A percentile compares a stretch with the other conserved stretches of the same genome.
Conservation (phyloP, 2,888 invertebrate genomes). For the Macropis europaea region DNA sequence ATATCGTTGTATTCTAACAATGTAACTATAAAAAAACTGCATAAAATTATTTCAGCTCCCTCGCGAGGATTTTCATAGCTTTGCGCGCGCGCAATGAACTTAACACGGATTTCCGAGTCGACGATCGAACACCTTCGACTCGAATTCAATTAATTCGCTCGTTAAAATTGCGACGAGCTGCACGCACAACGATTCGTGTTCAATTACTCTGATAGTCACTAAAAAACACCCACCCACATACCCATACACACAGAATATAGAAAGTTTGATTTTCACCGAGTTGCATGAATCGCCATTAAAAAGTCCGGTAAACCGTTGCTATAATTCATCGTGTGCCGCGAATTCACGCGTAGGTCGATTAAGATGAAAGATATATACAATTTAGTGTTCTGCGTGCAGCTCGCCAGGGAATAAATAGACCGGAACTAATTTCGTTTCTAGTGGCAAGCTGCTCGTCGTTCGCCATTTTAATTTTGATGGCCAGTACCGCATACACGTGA, state of each 20-base stretch:
- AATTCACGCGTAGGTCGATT: conserved; percentile 25
- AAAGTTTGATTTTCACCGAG: conserved; percentile 6
- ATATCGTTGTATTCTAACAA: too few species aligned
- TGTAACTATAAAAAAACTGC: too few species aligned
- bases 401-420: conserved; percentile 20
- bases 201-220: too few species aligned
- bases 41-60: too few species aligned
- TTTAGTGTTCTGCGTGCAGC: conserved; percentile 19
- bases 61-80: too few species aligned
- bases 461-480: neutral
- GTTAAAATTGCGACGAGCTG: neutral
- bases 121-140: neutral
- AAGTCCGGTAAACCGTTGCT: conserved; percentile 16
- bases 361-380: conserved; percentile 22
- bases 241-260: neutral
- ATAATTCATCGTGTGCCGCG: conserved; percentile 3
- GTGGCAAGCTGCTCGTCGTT: neutral
- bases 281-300: conserved; percentile 6
- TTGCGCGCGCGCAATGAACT: neutral
- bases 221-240: too few species aligned
- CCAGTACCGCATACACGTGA: too few species aligned
- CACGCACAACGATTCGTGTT: neutral
- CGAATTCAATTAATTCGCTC: conserved; percentile 11
- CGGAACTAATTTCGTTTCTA: conserved; percentile 16
- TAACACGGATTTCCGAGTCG: neutral